Evolutionary conservation across 2,888 invertebrate genomes (phyloP), one percentile per base, ranked within the genome.

Genomic region (Scelioninae gen. 1): DNA sequence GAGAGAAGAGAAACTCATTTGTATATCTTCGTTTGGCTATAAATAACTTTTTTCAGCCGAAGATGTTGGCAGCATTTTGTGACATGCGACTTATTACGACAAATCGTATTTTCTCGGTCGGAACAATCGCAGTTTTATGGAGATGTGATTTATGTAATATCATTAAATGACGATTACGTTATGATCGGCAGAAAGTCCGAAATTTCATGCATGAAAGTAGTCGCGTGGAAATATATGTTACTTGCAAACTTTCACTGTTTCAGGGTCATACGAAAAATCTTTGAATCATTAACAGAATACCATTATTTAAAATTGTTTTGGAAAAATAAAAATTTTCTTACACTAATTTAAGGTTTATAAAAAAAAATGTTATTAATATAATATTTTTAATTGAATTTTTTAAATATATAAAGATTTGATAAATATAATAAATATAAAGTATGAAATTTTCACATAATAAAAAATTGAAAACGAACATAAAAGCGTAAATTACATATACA

Each of bases 221-320:
- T 38, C 15, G 47, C 77, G 69, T 74, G 78, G 75, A 83, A 83
- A 75, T 76, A 76, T 76, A 75, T 66, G 60, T 23, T 1, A 66
- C 78, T 79, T 62, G 65, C 75, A 62, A 86, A 89, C 89, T 89
- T 89, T 74, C 74, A 74, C 74, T 56, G 43, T 60, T 66, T 60
- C 74, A 63, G 62, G 74, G 74, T 63, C 74, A 72, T 31, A 53
- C 60, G 34, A 62, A 72, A 60, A 62, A 32, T 29, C 49, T 31
- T 31, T 49, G 5, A 55, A 40, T 53, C 51, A 38, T 62, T 58
- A 58, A 23, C 62, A 11, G 40, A 38, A 55, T 62, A 40, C 49
- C 34, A 38, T 47, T 51, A 29, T 43, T 43, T n/a, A n/a, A n/a
- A n/a, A n/a, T n/a, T n/a, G n/a, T n/a, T n/a, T n/a, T n/a, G n/a